phyloP scores from a whole-genome alignment of 2,113 vertebrate species.

The Rhinolophus ferrumequinum region DNA sequence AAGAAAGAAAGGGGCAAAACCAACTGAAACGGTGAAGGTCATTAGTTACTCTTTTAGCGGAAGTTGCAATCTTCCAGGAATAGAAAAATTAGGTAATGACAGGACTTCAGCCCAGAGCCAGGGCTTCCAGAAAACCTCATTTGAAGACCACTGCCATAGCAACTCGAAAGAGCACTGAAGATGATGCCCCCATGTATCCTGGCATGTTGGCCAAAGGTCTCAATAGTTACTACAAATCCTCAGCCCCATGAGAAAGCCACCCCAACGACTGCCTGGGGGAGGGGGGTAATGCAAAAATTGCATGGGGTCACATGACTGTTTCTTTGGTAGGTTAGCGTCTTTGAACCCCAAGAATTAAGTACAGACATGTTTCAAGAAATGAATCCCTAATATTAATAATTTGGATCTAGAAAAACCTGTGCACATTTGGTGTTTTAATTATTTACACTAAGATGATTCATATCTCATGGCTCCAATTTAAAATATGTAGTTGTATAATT shows the following conservation, averaged over 20 bases:
- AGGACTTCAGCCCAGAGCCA: background rate
- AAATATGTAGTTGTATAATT: background rate
- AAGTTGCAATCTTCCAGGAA: constrained; percentile 28
- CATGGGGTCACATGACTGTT: rapidly evolving
- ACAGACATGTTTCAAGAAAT: background rate
- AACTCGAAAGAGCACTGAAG: background rate
- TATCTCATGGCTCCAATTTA: background rate
- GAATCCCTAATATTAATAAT: background rate
- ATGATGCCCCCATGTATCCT: background rate
- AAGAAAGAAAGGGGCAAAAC: background rate
- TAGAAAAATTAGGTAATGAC: background rate
- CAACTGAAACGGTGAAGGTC: background rate
- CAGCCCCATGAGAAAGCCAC: background rate
- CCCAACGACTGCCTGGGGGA: background rate
- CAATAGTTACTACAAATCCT: background rate
- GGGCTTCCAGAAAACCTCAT: background rate
- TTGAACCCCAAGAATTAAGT: background rate
- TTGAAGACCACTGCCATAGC: background rate
- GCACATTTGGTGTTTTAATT: background rate
- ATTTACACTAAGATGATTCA: background rate
- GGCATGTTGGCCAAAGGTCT: constrained; percentile 30
- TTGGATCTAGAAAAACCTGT: background rate
- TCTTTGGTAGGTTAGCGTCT: rapidly evolving
- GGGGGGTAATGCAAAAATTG: background rate
- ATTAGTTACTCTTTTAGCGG: background rate